These are phyloP conservation scores for Castor canadensis DNA, from an alignment of 2,113 vertebrate species.

Conservation along the genomic window DNA sequence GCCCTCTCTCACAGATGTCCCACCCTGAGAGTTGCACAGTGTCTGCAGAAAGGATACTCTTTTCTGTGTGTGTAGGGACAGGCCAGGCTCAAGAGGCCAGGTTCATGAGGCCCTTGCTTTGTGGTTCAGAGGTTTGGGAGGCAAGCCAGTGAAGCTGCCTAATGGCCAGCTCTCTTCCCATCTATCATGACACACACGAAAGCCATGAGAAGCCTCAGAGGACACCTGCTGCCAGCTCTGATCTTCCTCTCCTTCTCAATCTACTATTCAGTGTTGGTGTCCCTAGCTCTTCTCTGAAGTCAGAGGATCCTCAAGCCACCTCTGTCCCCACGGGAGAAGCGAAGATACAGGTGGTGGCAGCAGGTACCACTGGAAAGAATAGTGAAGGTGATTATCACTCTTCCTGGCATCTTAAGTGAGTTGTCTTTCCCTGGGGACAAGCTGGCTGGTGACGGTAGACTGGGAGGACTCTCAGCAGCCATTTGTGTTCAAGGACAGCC, in stretches of 20 bases:
- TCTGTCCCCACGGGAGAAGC: conserved; percentile 13
- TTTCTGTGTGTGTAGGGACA: neutral
- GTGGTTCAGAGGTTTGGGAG: neutral
- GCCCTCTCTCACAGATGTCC: fast-evolving
- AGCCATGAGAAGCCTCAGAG: neutral
- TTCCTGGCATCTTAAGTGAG: fast-evolving
- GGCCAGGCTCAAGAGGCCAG: neutral
- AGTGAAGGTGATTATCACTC: fast-evolving
- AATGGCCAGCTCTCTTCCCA: fast-evolving
- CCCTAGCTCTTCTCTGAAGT: conserved; percentile 36
- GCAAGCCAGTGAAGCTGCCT: neutral
- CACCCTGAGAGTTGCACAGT: conserved; percentile 2
- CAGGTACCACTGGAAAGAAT: neutral
- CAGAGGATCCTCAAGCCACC: neutral
- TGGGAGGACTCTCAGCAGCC: conserved; percentile 4
- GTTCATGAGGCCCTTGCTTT: neutral
- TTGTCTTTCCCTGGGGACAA: conserved; percentile 18
- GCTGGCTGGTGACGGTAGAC: neutral
- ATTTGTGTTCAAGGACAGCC: neutral
- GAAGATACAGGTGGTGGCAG: neutral
- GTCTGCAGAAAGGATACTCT: neutral
- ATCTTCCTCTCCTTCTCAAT: neutral
- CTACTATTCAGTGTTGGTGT: neutral
- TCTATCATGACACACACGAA: fast-evolving
- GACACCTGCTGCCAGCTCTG: neutral